Evolutionary conservation across 2,888 invertebrate genomes (phyloP), one percentile per base, ranked within the genome.

Genomic region (Platypus cylindrus): DNA sequence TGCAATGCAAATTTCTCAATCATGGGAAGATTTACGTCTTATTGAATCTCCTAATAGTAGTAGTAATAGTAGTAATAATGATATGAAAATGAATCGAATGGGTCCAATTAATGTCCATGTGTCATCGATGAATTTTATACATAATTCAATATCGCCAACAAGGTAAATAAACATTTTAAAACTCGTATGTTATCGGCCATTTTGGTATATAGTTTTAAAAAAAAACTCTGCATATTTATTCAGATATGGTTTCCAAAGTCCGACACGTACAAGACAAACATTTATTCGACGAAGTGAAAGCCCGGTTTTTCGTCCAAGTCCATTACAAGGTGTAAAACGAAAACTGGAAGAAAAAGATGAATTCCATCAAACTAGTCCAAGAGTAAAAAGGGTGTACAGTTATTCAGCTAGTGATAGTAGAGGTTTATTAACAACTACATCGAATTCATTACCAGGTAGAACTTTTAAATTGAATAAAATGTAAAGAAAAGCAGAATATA

Each of bases 1-100:
- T 49, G 82, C 89, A 43, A 84, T 91, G 73, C 87, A 87, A 64
- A 90, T 94, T 65, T 91, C 91, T 2, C 89, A 89, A 59, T 90
- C 90, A 4, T 91, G 86, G 75, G 93, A 93, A 62, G 91, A 91
- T 63, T 71, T 93, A 20, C 80, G 82, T 5, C 60, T 85, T 47
- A 77, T 81, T 13, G 73, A 73, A 48, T 67, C 71, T 41, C 38
- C 59, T 50, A 34, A 62, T 4, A 41, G 41, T 11, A 8, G 29
- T 2, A 44, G 35, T 23, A 48, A 50, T 29, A n/a, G n/a, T n/a
- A n/a, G n/a, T n/a, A n/a, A n/a, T n/a, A n/a, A n/a, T n/a, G n/a
- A n/a, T n/a, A n/a, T n/a, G n/a, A n/a, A n/a, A n/a, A n/a, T n/a
- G n/a, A 49, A 45, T 34, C 54, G 56, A 46, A 58, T 60, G 59